Conservation (phyloP, 2,888 invertebrate genomes). For the Ferdinandea cuprea region DNA sequence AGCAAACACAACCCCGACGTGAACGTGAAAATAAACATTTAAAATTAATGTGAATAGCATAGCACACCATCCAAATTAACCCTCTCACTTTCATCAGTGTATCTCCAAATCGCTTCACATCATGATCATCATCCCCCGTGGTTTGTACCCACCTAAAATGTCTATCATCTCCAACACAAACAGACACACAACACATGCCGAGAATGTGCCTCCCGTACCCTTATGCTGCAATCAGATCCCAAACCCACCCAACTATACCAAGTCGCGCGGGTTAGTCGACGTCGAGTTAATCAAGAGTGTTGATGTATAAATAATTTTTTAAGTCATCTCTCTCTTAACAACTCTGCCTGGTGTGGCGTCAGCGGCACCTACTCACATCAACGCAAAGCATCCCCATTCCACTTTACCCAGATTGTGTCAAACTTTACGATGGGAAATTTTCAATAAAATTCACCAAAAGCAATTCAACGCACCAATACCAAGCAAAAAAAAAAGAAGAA, state of each 20-base stretch:
- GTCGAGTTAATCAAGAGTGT: conserved; percentile 55
- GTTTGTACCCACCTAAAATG: not conserved
- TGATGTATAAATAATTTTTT: conserved; percentile 55
- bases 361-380: not conserved
- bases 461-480: conserved; percentile 42
- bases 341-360: no score
- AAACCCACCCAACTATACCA: no score
- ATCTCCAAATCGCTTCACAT: conserved; percentile 51
- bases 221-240: no score
- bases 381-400: not conserved
- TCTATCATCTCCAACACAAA: not conserved
- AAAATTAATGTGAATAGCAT: conserved; percentile 42
- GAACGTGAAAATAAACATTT: conserved; percentile 33
- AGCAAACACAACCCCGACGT: conserved; percentile 1
- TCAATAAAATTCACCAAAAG: conserved; percentile 60
- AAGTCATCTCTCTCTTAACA: conserved; percentile 23
- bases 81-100: conserved; percentile 49
- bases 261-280: conserved; percentile 1
- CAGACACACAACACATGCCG: not conserved
- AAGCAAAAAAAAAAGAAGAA: not conserved
- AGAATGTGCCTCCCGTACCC: no score
- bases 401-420: not conserved
- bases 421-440: conserved; percentile 44
- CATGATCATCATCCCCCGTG: conserved; percentile 21
- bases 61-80: conserved; percentile 44